Evolutionary conservation across 2,888 invertebrate genomes (phyloP), one percentile per base, ranked within the genome.

Genomic region (Drosophila villosipedis): DNA sequence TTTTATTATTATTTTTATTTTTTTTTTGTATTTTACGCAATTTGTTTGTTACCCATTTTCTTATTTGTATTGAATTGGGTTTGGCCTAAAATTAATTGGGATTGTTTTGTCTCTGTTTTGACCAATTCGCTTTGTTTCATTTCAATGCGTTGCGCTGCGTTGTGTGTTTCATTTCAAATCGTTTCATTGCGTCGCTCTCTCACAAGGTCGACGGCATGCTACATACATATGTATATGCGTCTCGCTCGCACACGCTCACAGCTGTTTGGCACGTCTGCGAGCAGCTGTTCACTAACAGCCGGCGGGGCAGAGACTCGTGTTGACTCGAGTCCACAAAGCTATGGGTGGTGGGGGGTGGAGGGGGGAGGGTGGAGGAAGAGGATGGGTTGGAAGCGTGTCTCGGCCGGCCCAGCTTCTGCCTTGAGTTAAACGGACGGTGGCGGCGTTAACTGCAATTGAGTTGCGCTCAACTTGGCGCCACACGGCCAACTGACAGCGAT

Each of bases 381-480:
- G 14, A 2, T 1, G 31, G 16, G 33, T 19, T 28, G 31, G 30
- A 4, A 16, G 50, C 2, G 28, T 33, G 19, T 50, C 28, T 28
- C 3, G 28, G 37, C 12, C 57, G 28, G 37, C 12, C 57, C 41
- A 58, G 30, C 57, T 31, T 58, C 57, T 58, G n/a, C 14, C 16
- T 19, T 58, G 54, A 28, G 25, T 43, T 60, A 53, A 72, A 49
- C 66, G 69, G 58, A 49, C 28, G 14, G 31, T 19, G 19, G 22
- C 39, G 55, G 47, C 62, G 64, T 61, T 64, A 74, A 68, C 67
- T 77, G 74, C 71, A 78, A 63, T 71, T 62, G 73, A 76, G 80
- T 75, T 80, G 76, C 82, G 84, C 69, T 80, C 82, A 57, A 71
- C 71, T 84, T 82, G 83, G 84, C 84, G 82, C 82, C 84, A 83